Percentiles rank a stretch among this genome's conserved stretches.
Conservation (phyloP, 2,797 vertebrate genomes). For the Ibycter americanus region DNA sequence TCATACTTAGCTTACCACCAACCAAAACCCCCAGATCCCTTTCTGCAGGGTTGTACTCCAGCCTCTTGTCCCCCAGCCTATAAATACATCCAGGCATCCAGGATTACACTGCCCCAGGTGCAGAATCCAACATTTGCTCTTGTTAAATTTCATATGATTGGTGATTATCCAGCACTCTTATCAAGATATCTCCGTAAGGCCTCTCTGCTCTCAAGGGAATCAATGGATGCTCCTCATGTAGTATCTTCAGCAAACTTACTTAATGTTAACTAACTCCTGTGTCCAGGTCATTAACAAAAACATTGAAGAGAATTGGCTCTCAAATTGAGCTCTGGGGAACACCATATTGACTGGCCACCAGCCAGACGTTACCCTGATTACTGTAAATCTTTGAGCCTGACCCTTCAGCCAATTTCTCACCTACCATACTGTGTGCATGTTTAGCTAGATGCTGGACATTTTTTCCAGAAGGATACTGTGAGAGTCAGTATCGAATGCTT, state of each 20-base stretch:
- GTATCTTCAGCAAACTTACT: background rate
- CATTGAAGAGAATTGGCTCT: background rate
- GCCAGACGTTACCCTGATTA: background rate
- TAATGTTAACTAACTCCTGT: background rate
- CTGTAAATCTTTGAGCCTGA: background rate
- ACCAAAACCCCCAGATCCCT: background rate
- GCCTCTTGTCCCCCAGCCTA: too few species aligned
- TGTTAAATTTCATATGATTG: background rate
- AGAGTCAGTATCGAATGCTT: background rate
- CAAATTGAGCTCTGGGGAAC: background rate
- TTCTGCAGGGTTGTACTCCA: background rate
- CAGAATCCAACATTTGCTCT: background rate
- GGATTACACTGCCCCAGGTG: background rate
- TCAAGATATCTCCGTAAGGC: background rate
- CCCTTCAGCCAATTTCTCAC: background rate
- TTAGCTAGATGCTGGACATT: background rate
- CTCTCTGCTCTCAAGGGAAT: background rate
- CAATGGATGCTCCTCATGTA: background rate
- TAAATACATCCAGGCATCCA: background rate
- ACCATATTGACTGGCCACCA: background rate
- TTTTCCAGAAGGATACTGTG: background rate
- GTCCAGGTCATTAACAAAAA: background rate
- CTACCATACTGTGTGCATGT: background rate
- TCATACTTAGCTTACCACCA: background rate
- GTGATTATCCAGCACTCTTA: background rate